Evolutionary conservation across 2,888 invertebrate genomes (phyloP).

Genomic region (Unio delphinus): DNA sequence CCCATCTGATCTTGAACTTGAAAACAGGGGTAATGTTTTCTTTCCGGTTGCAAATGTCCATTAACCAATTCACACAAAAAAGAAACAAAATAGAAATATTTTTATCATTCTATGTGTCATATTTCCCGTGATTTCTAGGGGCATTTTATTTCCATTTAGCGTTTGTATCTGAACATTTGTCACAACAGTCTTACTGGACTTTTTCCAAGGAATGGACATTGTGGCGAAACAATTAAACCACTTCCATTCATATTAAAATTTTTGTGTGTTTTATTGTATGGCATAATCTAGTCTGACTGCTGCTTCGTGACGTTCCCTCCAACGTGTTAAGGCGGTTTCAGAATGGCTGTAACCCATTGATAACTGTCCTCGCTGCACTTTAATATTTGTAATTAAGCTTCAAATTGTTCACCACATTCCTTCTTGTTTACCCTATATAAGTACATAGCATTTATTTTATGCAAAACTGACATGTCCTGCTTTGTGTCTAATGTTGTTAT

Average conservation of each 20-base stretch:
- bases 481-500: no score
- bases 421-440: no score
- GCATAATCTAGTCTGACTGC: conserved; percentile 8
- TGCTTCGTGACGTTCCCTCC: conserved; percentile 21
- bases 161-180: neutral
- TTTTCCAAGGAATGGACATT: conserved; percentile 12
- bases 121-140: neutral
- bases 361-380: conserved; percentile 1
- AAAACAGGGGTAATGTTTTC: conserved; percentile 13
- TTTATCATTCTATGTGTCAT: neutral
- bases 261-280: neutral
- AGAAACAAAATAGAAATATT: neutral
- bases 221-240: conserved; percentile 11
- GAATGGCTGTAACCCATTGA: conserved; percentile 3
- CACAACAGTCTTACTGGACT: conserved; percentile 6
- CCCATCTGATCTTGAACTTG: conserved; percentile 25
- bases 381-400: no score
- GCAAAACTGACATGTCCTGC: no score
- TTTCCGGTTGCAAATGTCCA: conserved; percentile 7
- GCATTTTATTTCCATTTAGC: neutral
- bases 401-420: no score
- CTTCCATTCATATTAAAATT: neutral
- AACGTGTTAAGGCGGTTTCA: conserved; percentile 3
- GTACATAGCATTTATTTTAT: no score
- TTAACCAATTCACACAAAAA: conserved; percentile 13